Conservation (phyloP, 2,797 vertebrate genomes). For the Psittacula derbiana region DNA sequence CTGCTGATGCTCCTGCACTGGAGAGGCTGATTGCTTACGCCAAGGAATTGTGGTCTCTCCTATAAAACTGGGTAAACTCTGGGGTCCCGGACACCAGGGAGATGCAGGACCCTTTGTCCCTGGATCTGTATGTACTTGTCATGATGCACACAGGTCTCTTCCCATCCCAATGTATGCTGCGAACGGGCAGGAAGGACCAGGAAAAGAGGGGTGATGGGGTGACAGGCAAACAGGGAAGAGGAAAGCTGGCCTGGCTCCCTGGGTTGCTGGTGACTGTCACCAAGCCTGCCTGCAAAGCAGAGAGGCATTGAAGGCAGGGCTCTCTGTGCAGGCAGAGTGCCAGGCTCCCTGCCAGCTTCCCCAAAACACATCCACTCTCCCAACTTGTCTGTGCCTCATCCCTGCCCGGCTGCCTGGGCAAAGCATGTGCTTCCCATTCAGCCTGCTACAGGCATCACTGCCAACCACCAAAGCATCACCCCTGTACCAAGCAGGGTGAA, state of each 20-base stretch:
- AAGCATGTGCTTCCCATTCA: background rate
- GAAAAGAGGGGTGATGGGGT: accelerated
- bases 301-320: background rate
- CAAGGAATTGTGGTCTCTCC: background rate
- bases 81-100: background rate
- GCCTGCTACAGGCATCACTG: background rate
- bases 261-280: background rate
- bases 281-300: background rate
- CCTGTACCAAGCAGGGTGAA: background rate
- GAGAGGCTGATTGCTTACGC: background rate
- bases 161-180: background rate
- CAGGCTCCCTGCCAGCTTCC: background rate
- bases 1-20: background rate
- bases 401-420: accelerated
- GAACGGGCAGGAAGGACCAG: background rate
- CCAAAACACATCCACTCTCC: background rate
- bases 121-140: background rate
- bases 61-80: background rate
- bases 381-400: background rate
- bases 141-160: background rate
- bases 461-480: background rate
- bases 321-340: accelerated
- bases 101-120: background rate
- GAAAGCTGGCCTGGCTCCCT: background rate
- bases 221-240: background rate